phyloP scores from a whole-genome alignment of 2,888 invertebrate genomes.

The Silvanus unidentatus region DNA sequence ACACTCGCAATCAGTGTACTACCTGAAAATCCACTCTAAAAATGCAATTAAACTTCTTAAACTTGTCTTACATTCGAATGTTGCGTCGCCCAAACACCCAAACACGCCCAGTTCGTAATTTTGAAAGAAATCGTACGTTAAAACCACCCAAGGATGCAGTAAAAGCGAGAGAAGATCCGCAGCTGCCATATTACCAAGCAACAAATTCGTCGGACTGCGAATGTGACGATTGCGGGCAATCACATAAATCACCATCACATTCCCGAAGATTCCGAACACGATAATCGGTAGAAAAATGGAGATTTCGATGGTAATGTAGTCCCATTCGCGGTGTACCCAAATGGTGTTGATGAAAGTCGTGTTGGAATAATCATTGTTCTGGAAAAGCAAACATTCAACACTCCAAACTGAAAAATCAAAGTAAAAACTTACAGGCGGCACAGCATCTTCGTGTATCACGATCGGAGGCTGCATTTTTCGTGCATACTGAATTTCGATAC shows the following conservation, averaged over 20 bases:
- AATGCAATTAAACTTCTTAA: neutral
- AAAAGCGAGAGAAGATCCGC: slow-evolving; percentile 63
- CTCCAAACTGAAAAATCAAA: too few species aligned
- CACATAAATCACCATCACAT: slow-evolving; percentile 59
- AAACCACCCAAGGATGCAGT: slow-evolving; percentile 70
- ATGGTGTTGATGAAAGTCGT: slow-evolving; percentile 56
- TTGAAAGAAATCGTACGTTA: slow-evolving; percentile 68
- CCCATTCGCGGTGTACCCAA: slow-evolving; percentile 57
- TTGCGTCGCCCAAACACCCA: slow-evolving; percentile 73
- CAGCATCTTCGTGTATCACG: too few species aligned
- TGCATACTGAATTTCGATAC: too few species aligned
- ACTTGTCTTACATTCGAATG: slow-evolving; percentile 58
- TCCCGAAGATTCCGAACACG: slow-evolving; percentile 60
- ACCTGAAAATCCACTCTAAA: slow-evolving; percentile 2
- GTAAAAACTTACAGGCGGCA: too few species aligned
- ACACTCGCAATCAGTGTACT: slow-evolving; percentile 69
- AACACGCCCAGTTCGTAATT: slow-evolving; percentile 67
- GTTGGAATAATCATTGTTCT: slow-evolving; percentile 35
- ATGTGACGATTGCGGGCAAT: slow-evolving; percentile 58
- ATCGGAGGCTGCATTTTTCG: too few species aligned
- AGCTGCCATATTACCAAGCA: slow-evolving; percentile 69
- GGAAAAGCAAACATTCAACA: neutral
- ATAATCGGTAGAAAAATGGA: slow-evolving; percentile 57
- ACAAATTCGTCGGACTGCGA: slow-evolving; percentile 63
- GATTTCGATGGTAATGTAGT: slow-evolving; percentile 58